These are phyloP conservation scores for Otus scops DNA, from an alignment of 2,797 vertebrate species.

Conservation along the genomic window DNA sequence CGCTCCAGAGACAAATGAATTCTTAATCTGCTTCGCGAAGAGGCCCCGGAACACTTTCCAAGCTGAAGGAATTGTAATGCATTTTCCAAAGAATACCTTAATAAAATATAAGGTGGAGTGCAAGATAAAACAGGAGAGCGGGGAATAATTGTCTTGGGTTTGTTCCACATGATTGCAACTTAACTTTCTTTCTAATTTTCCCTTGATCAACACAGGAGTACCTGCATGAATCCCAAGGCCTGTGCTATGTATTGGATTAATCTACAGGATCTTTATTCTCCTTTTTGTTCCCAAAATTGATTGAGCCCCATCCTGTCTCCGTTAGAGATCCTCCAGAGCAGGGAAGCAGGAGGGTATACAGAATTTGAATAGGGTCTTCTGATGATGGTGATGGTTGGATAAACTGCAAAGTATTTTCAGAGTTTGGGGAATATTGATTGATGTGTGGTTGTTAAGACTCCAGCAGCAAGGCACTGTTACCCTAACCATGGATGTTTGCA, in stretches of 20 bases:
- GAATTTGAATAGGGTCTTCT: neutral
- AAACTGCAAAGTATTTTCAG: accelerated
- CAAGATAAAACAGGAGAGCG: neutral
- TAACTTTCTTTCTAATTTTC: neutral
- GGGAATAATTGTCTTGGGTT: neutral
- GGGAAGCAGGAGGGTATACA: neutral
- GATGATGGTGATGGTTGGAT: no score
- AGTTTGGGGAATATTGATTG: neutral
- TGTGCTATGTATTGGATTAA: neutral
- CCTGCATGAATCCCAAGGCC: neutral
- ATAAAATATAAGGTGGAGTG: neutral
- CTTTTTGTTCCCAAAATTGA: neutral
- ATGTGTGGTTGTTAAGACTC: neutral
- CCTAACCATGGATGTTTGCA: neutral
- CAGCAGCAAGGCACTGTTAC: neutral
- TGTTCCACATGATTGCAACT: neutral
- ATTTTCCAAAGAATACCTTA: neutral
- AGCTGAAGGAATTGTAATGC: neutral
- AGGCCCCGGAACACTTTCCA: neutral
- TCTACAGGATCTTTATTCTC: neutral
- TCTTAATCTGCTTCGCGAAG: neutral
- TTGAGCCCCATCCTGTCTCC: neutral
- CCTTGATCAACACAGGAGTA: neutral
- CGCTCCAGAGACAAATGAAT: neutral
- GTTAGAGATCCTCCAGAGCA: neutral